These are phyloP conservation scores for Megaceryle alcyon DNA, from an alignment of 2,797 vertebrate species.

Conservation along the genomic window DNA sequence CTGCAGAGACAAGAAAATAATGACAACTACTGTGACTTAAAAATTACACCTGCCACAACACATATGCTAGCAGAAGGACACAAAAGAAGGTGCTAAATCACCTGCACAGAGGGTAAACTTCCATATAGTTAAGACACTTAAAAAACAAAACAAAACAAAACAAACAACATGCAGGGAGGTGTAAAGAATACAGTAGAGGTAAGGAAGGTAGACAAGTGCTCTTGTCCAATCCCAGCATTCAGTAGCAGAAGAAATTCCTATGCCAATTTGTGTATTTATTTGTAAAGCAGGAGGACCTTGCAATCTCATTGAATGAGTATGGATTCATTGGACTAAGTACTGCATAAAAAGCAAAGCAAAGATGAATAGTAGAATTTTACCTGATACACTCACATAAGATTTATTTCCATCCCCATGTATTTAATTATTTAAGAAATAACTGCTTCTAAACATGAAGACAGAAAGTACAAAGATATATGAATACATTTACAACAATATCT, in stretches of 20 bases:
- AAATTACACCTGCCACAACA: not conserved
- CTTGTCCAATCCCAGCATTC: fast-evolving
- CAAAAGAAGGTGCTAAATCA: not conserved
- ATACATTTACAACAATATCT: not conserved
- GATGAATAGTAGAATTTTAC: not conserved
- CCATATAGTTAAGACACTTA: not conserved
- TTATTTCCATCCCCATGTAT: conserved; percentile 1
- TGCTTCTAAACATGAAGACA: conserved; percentile 42
- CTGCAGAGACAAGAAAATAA: not conserved
- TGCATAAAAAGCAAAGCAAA: not conserved
- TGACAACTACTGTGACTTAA: not conserved
- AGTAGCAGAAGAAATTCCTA: not conserved
- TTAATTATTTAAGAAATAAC: conserved; percentile 4
- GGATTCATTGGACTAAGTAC: not conserved
- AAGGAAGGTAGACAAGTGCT: not conserved
- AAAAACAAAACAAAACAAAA: not conserved
- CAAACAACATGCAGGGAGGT: not conserved
- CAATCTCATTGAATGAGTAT: not conserved
- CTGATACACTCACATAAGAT: not conserved
- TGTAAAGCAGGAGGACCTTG: not conserved
- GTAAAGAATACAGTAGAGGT: not conserved
- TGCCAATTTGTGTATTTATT: not conserved
- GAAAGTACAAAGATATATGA: not conserved
- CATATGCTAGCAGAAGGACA: not conserved
- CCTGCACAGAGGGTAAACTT: not conserved